Evolutionary conservation across 2,888 invertebrate species (phyloP).

Genomic region (Lasioglossum morio): DNA sequence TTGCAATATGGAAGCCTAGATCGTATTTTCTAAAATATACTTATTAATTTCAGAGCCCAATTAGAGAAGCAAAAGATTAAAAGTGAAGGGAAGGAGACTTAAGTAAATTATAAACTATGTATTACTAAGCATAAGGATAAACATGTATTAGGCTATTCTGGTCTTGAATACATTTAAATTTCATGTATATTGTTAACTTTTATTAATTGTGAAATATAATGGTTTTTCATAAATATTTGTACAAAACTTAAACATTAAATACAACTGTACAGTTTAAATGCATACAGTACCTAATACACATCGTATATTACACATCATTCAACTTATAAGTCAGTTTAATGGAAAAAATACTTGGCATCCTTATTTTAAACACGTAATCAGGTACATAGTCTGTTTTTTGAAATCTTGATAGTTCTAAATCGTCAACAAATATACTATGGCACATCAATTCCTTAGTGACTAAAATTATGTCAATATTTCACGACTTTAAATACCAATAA

Average conservation of each 20-base stretch:
- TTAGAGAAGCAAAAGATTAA: constrained; percentile 87
- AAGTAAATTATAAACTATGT: constrained; percentile 56
- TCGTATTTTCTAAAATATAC: constrained; percentile 16
- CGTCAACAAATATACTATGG: constrained; percentile 62
- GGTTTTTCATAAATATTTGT: constrained; percentile 63
- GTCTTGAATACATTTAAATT: constrained; percentile 49
- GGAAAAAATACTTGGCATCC: constrained; percentile 65
- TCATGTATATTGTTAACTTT: constrained; percentile 43
- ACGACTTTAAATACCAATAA: constrained; percentile 14
- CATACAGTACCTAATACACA: constrained; percentile 37
- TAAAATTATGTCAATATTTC: constrained; percentile 43
- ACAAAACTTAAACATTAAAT: constrained; percentile 70
- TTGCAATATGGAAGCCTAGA: neutral
- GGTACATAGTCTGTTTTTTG: constrained; percentile 65
- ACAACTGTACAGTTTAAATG: constrained; percentile 59
- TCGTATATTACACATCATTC: constrained; percentile 8
- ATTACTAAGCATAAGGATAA: constrained; percentile 57
- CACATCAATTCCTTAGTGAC: constrained; percentile 62
- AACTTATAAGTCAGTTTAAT: constrained; percentile 43
- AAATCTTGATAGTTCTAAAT: constrained; percentile 56
- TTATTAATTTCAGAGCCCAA: constrained; percentile 87
- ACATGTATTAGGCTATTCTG: constrained; percentile 55
- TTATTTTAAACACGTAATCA: constrained; percentile 67
- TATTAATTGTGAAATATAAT: constrained; percentile 60
- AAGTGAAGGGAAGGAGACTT: constrained; percentile 73